Conservation (phyloP, 2,797 vertebrate species). For the Sebastes iracundus region DNA sequence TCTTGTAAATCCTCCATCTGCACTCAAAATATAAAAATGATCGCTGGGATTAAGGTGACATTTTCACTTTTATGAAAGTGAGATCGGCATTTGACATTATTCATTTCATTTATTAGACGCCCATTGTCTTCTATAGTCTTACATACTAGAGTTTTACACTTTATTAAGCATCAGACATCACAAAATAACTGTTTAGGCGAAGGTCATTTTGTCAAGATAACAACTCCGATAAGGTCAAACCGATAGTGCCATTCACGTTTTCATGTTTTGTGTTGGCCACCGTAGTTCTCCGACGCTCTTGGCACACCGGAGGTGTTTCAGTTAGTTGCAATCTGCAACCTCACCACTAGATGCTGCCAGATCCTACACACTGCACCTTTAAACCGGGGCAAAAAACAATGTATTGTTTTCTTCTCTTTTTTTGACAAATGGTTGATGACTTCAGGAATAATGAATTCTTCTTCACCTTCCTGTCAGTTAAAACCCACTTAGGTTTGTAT, state of each 20-base stretch:
- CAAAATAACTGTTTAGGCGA: neutral
- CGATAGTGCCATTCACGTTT: too few relatives aligned
- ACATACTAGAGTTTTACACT: constrained; percentile 1
- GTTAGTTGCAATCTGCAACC: too few relatives aligned
- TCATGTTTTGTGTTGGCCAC: too few relatives aligned
- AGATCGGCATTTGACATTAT: neutral
- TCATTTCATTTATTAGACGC: neutral
- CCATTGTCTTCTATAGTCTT: neutral
- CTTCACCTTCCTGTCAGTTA: neutral
- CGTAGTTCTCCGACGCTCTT: too few relatives aligned
- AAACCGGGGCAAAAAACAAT: neutral
- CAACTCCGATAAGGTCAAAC: too few relatives aligned
- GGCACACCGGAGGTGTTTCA: too few relatives aligned
- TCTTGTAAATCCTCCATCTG: constrained; percentile 1
- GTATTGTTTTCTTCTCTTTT: neutral
- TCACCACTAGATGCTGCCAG: too few relatives aligned
- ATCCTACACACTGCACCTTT: too few relatives aligned
- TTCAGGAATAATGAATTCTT: neutral
- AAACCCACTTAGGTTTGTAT: neutral
- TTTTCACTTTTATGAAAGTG: constrained; percentile 9
- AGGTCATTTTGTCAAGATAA: neutral
- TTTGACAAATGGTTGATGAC: neutral
- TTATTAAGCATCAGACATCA: neutral
- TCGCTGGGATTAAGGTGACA: constrained; percentile 13
- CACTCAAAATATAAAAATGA: constrained; percentile 15